Evolutionary conservation across 2,888 invertebrate species (phyloP), one percentile per base, ranked within the genome.

Genomic region (Spodoptera littoralis): DNA sequence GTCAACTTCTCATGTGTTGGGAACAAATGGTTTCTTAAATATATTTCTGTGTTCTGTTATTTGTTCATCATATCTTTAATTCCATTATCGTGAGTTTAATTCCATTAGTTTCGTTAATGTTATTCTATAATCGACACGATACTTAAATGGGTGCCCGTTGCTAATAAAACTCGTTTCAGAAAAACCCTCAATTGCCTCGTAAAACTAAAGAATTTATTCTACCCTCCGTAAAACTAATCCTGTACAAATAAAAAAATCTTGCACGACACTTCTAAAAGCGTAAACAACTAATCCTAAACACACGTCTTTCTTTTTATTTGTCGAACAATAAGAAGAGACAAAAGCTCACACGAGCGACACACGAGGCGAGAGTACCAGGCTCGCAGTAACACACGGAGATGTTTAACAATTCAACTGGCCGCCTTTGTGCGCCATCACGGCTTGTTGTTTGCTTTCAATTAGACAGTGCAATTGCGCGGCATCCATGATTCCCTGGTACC

Each of bases 361-460:
- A 67, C 60, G 42, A 36, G 41, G 22, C 41, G 11, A 43, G 69
- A 65, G 72, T 73, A 73, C 67, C 53, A 78, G 79, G 74, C 60
- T 51, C 51, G 30, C 72, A 70, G 71, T 57, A 59, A 66, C 70
- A 61, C 57, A 64, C 58, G 61, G 58, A 78, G 73, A 74, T 80
- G 73, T 80, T 83, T 78, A 84, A 79, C 77, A 81, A 81, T 83
- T 83, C 81, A 81, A 60, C 65, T 65, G 64, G 62, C 64, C 66
- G 64, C 63, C 65, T 76, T 73, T 75, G 73, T 74, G 61, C 65
- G 71, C 59, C 54, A 50, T 69, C 73, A 75, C 64, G 67, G 65
- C 53, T 55, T 42, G 69, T 65, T 83, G 83, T 83, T 83, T 83
- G 80, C 74, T 80, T 83, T 82, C 83, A 81, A 83, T 83, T 83